Evolutionary conservation across 2,113 vertebrate species (phyloP), one percentile per base, ranked within the genome.

Genomic region (Trachemys scripta): DNA sequence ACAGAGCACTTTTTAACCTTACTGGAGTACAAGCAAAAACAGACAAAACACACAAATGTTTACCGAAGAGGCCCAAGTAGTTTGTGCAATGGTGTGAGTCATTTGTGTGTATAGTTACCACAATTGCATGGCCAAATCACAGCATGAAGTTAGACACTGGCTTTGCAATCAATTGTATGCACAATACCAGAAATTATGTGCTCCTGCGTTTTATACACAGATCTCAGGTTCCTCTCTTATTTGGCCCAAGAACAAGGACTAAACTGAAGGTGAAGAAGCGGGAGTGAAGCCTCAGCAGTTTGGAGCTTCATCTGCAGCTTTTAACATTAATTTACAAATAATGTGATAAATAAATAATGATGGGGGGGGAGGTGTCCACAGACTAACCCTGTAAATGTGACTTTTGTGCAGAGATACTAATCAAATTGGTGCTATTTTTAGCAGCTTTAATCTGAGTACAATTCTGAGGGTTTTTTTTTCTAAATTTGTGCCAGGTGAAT

Each of bases 251-350:
- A 83, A 92, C 27, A 81, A 51, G 47, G 57, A 20, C 50, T 89
- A 53, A 87, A 95, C 29, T 92, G 45, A 57, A 72, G 93, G 82
- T 49, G 78, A 92, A 92, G 89, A 95, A 12, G 62, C 90, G 16
- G 84, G n/a, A 93, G 38, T 87, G 69, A 88, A 88, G 62, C 57
- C 29, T 51, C 25, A 12, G 89, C 45, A 42, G 38, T 75, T 42
- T 42, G 22, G 38, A 42, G 72, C 11, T 75, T 75, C 72, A 24
- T 22, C 38, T 42, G 19, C 69, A 47, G 25, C 45, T 45, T 47
- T 25, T 13, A 78, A 47, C 84, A 90, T 95, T 50, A 38, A 83
- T 50, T 25, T 95, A 88, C 62, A 89, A 49, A 84, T 45, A 76
- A 84, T 50, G 12, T 25, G 83, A 92, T n/a, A 92, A 85, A 11